These are phyloP conservation scores for Podarcis raffonei DNA, from an alignment of 2,113 vertebrate genomes.

Conservation along the genomic window DNA sequence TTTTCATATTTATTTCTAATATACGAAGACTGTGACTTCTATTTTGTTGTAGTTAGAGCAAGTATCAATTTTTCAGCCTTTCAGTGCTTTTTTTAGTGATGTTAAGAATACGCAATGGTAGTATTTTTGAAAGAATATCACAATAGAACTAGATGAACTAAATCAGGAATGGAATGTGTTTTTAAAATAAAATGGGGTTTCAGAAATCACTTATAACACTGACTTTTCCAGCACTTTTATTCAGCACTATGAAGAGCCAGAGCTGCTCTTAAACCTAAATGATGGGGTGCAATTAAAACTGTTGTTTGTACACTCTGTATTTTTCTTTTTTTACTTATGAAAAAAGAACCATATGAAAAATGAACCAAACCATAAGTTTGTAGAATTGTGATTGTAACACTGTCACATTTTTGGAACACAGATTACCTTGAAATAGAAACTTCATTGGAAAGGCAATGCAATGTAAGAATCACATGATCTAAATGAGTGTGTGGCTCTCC, in stretches of 20 bases:
- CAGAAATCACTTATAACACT: slow-evolving; percentile 1
- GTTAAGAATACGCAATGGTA: not conserved
- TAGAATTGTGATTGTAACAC: not conserved
- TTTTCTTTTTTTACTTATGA: rapidly evolving
- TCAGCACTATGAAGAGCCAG: not conserved
- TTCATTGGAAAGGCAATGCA: not conserved
- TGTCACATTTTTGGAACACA: not conserved
- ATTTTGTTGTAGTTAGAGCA: slow-evolving; percentile 48
- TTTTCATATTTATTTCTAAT: slow-evolving; percentile 41
- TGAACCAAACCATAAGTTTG: no score
- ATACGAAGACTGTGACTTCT: slow-evolving; percentile 33
- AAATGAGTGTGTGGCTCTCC: not conserved
- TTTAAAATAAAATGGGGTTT: not conserved
- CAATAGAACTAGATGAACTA: not conserved
- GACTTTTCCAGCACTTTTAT: not conserved
- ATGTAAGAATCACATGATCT: not conserved
- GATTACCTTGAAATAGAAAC: not conserved
- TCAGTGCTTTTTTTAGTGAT: not conserved
- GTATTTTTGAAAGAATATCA: slow-evolving; percentile 12
- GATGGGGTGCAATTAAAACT: slow-evolving; percentile 25
- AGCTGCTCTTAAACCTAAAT: slow-evolving; percentile 21
- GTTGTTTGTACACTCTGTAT: slow-evolving; percentile 24
- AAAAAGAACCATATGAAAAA: not conserved
- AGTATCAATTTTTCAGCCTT: slow-evolving; percentile 35
- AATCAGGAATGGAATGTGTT: not conserved